Evolutionary conservation across 2,888 invertebrate genomes (phyloP).

Genomic region (Barypeithes pellucidus): DNA sequence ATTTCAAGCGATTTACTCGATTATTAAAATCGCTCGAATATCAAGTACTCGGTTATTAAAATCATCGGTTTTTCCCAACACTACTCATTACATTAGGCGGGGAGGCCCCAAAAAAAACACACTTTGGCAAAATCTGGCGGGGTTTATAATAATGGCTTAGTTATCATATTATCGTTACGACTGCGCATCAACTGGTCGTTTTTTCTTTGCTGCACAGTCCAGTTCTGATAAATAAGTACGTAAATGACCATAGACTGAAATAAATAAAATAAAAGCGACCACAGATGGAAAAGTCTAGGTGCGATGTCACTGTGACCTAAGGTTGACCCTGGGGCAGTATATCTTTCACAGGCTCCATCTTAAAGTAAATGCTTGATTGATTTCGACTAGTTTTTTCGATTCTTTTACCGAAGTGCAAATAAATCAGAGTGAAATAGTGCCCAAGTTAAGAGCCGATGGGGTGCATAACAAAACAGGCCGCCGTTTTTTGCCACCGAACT

Average conservation of each 20-base stretch:
- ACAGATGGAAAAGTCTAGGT: slow-evolving; percentile 26
- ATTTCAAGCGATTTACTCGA: too few species aligned
- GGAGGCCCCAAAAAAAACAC: too few species aligned
- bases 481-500: slow-evolving; percentile 64
- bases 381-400: slow-evolving; percentile 72
- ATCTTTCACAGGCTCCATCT: slow-evolving; percentile 70
- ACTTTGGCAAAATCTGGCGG: too few species aligned
- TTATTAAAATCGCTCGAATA: too few species aligned
- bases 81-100: too few species aligned
- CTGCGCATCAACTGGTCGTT: too few species aligned
- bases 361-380: slow-evolving; percentile 71
- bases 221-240: background rate
- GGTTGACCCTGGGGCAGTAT: slow-evolving; percentile 63
- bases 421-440: slow-evolving; percentile 72
- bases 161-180: too few species aligned
- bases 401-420: slow-evolving; percentile 71
- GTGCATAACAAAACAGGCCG: slow-evolving; percentile 71
- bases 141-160: too few species aligned
- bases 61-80: too few species aligned
- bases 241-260: background rate
- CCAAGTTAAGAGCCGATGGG: slow-evolving; percentile 59
- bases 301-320: slow-evolving; percentile 40
- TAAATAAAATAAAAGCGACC: slow-evolving; percentile 19
- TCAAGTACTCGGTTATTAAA: too few species aligned
- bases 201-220: background rate